Conservation (phyloP, 2,797 vertebrate species). For the Podarcis siculus region DNA sequence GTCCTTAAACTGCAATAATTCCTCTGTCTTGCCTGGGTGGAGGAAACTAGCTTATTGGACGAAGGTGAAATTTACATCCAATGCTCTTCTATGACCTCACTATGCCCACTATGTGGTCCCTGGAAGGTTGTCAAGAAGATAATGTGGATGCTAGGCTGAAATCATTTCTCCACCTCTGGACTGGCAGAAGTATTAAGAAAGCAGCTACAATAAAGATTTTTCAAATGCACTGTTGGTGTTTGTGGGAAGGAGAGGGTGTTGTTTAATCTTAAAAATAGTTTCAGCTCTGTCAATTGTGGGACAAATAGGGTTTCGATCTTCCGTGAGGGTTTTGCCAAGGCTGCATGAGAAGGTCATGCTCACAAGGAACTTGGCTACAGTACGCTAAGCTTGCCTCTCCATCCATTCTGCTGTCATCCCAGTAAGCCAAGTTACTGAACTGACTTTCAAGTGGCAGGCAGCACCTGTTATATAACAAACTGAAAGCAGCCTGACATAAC, state of each 20-base stretch:
- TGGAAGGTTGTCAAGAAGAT: too few species aligned
- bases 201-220: neutral
- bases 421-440: neutral
- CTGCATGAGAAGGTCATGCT: neutral
- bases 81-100: too few species aligned
- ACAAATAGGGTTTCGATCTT: neutral
- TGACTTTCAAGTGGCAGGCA: fast-evolving
- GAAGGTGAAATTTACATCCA: too few species aligned
- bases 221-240: neutral
- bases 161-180: too few species aligned
- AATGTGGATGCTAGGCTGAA: too few species aligned
- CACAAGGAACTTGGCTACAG: neutral
- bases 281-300: neutral
- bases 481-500: constrained; percentile 34
- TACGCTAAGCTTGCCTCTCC: neutral
- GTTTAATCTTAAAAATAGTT: neutral
- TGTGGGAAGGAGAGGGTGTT: neutral
- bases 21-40: too few species aligned
- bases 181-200: neutral
- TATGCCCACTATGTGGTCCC: too few species aligned
- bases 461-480: neutral
- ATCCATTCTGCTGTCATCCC: neutral
- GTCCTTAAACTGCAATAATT: too few species aligned
- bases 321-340: neutral
- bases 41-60: too few species aligned